Evolutionary conservation across 92 coral and sea anemone species (phyloP), one percentile per base, ranked within the genome.

Genomic region (Anthopleura xanthogrammica): DNA sequence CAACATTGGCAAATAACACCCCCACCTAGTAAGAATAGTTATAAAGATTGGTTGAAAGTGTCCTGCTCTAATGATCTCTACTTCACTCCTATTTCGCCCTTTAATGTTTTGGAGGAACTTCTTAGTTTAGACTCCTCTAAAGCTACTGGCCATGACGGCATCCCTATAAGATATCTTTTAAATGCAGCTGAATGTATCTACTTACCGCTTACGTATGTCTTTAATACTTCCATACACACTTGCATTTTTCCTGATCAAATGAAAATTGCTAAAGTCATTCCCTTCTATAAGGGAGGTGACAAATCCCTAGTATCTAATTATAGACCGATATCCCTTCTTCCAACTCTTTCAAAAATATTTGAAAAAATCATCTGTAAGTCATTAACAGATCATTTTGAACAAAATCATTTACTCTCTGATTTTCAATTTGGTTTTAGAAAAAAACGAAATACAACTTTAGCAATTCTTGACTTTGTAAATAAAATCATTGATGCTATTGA

Each of bases 101-200:
- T 29, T 29, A 29, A 29, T 29, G 36, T 29, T 29, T 29, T 29
- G 36, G 36, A 29, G 0, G 36, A 29, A 29, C 36, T 46, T 46
- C 9, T 46, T 16, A 79, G 58, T 48, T 43, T 79, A 43, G 23
- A 58, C 73, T 5, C 83, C 7, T 72, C 58, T 52, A 58, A 79
- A 72, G 83, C 83, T 20, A 74, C 83, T n/a, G 83, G 83, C 55
- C 83, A 72, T 19, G 83, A 79, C 58, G 46, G 74, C 83, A 79
- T 60, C 83, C 10, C 52, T 79, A 23, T 17, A 57, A 58, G 83
- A 46, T 46, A 46, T 46, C 50, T 46, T 9, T 46, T 46, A 46
- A 46, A 46, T 46, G 50, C 50, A 46, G 50, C 50, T 46, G 50
- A 46, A 46, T 46, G 5, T 46, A 46, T 46, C 50, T 5, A 46